Evolutionary conservation across 2,888 invertebrate genomes (phyloP).

Genomic region (Philopedon plagiatum): DNA sequence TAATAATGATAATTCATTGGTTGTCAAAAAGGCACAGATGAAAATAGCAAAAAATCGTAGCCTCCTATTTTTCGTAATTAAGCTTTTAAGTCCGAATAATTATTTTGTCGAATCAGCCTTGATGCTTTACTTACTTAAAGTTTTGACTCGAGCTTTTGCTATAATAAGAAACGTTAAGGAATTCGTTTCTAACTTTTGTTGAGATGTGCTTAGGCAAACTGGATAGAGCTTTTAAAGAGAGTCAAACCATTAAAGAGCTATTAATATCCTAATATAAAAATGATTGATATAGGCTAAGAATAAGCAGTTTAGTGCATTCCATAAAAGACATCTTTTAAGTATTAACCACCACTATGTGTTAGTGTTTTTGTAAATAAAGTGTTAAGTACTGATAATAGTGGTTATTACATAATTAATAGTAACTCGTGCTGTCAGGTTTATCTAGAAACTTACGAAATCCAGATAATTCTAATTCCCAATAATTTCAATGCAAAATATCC

Average conservation of each 20-base stretch:
- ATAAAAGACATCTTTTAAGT: constrained; percentile 41
- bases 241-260: background rate
- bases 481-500: too few species aligned
- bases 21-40: too few species aligned
- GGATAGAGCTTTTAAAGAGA: background rate
- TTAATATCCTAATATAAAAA: constrained; percentile 2
- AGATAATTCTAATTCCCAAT: constrained; percentile 2
- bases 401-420: constrained; percentile 15
- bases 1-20: too few species aligned
- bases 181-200: too few species aligned
- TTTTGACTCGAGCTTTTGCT: too few species aligned
- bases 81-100: too few species aligned
- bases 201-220: background rate
- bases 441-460: background rate
- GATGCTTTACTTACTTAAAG: too few species aligned
- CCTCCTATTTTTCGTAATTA: too few species aligned
- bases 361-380: constrained; percentile 53
- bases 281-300: constrained; percentile 4
- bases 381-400: constrained; percentile 32
- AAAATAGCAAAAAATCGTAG: too few species aligned
- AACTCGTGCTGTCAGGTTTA: constrained; percentile 1
- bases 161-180: too few species aligned
- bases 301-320: constrained; percentile 43
- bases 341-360: constrained; percentile 32
- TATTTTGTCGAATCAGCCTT: too few species aligned